Conservation (phyloP, 2,797 vertebrate species). For the Sternotherus odoratus region DNA sequence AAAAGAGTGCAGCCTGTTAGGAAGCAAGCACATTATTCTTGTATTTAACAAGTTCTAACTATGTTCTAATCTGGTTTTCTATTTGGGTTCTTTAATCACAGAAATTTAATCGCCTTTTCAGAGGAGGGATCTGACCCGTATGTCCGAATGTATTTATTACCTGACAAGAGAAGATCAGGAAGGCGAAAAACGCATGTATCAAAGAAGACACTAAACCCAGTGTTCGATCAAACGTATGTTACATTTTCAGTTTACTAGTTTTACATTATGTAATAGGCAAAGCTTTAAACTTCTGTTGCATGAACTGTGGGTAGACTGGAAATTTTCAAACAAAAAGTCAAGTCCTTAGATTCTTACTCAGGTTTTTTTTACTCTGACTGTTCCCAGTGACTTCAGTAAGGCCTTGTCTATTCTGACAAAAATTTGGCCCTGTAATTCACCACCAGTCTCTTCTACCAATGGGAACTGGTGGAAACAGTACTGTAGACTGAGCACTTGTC, state of each 20-base stretch:
- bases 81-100: slow-evolving; percentile 68
- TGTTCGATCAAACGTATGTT: slow-evolving; percentile 93
- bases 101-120: slow-evolving; percentile 93
- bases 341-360: not conserved
- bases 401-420: not conserved
- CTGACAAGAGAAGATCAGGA: slow-evolving; percentile 95
- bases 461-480: not conserved
- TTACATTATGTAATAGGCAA: not conserved
- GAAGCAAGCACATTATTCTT: not conserved
- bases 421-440: not conserved
- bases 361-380: not conserved
- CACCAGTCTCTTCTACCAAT: not conserved
- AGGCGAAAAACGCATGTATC: slow-evolving; percentile 93
- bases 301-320: not conserved
- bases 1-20: not conserved
- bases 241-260: not conserved
- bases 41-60: not conserved
- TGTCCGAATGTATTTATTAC: slow-evolving; percentile 94
- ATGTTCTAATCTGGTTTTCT: slow-evolving; percentile 32
- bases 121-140: slow-evolving; percentile 95
- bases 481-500: not conserved
- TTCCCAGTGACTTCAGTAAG: not conserved
- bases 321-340: not conserved
- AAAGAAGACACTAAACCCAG: slow-evolving; percentile 93
- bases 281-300: not conserved